Conservation (phyloP, 2,888 invertebrate species). For the Fragum fragum region DNA sequence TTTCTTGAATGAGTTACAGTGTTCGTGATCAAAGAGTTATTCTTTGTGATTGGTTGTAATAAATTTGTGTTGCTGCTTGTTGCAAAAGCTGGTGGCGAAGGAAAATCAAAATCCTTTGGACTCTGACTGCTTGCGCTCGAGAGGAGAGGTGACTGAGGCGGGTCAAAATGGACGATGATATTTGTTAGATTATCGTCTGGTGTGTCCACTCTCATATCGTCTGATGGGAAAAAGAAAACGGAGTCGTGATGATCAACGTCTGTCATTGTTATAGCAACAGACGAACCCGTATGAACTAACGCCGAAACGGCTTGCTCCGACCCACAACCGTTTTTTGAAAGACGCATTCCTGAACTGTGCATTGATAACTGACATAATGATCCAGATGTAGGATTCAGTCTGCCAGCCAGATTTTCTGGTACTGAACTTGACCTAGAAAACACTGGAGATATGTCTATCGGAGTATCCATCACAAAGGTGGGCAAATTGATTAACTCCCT, state of each 20-base stretch:
- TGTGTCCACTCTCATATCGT: slow-evolving; percentile 62
- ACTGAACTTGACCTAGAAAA: slow-evolving; percentile 86
- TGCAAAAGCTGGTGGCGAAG: slow-evolving; percentile 57
- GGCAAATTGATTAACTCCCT: slow-evolving; percentile 89
- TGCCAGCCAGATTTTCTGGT: slow-evolving; percentile 81
- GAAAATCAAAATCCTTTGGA: slow-evolving; percentile 80
- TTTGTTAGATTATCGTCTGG: slow-evolving; percentile 72
- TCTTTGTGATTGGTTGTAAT: slow-evolving; percentile 52
- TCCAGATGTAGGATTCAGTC: slow-evolving; percentile 64
- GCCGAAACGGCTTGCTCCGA: slow-evolving; percentile 63
- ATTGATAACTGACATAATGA: slow-evolving; percentile 67
- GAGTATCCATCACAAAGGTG: slow-evolving; percentile 85
- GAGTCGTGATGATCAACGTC: slow-evolving; percentile 73
- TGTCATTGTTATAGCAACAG: slow-evolving; percentile 81
- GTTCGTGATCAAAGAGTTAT: slow-evolving; percentile 10
- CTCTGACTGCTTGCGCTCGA: slow-evolving; percentile 81
- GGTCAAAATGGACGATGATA: slow-evolving; percentile 85
- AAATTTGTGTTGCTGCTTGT: slow-evolving; percentile 36
- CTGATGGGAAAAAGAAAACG: slow-evolving; percentile 60
- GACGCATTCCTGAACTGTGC: slow-evolving; percentile 63
- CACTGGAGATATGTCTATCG: slow-evolving; percentile 83
- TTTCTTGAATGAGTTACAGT: background rate
- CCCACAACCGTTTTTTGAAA: slow-evolving; percentile 65
- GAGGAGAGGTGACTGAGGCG: slow-evolving; percentile 82
- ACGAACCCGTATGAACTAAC: slow-evolving; percentile 71